Evolutionary conservation across 1,140 invertebrate genomes (phyloP).

Genomic region (Hermetia illucens): DNA sequence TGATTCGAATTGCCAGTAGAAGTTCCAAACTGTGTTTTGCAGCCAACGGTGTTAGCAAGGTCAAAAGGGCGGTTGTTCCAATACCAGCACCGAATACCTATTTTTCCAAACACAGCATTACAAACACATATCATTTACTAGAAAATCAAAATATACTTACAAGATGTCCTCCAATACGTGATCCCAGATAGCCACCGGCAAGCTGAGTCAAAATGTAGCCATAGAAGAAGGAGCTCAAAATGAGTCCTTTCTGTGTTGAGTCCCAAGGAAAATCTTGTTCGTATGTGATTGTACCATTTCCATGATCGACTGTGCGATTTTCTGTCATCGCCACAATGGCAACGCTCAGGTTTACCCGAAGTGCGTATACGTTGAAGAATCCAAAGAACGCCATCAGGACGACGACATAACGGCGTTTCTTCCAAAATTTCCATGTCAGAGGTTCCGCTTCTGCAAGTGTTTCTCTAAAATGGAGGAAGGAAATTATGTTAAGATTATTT

Average conservation of each 20-base stretch:
- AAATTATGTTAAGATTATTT: too few relatives aligned
- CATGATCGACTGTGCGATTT: conserved; percentile 37
- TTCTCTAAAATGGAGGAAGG: conserved; percentile 29
- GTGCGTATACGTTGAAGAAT: conserved; percentile 75
- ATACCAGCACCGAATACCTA: conserved; percentile 66
- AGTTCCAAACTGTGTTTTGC: conserved; percentile 54
- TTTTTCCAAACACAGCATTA: conserved; percentile 49
- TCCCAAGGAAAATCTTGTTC: conserved; percentile 68
- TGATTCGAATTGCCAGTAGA: conserved; percentile 58
- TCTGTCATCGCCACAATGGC: conserved; percentile 81
- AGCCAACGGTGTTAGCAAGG: conserved; percentile 65
- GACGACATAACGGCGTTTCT: conserved; percentile 52
- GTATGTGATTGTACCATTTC: conserved; percentile 39
- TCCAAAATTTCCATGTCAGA: conserved; percentile 53
- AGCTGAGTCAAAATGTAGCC: conserved; percentile 63
- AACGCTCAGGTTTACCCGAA: conserved; percentile 77
- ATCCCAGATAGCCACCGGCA: conserved; percentile 56
- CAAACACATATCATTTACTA: conserved; percentile 17
- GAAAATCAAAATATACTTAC: conserved; percentile 35
- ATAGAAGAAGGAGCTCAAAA: conserved; percentile 80
- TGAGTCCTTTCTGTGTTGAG: conserved; percentile 57
- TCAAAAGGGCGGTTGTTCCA: conserved; percentile 62
- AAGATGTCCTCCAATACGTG: conserved; percentile 52
- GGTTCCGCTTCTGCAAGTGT: conserved; percentile 32
- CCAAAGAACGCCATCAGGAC: conserved; percentile 70